Conservation (phyloP, 2,888 invertebrate species). For the Diarsia brunnea region DNA sequence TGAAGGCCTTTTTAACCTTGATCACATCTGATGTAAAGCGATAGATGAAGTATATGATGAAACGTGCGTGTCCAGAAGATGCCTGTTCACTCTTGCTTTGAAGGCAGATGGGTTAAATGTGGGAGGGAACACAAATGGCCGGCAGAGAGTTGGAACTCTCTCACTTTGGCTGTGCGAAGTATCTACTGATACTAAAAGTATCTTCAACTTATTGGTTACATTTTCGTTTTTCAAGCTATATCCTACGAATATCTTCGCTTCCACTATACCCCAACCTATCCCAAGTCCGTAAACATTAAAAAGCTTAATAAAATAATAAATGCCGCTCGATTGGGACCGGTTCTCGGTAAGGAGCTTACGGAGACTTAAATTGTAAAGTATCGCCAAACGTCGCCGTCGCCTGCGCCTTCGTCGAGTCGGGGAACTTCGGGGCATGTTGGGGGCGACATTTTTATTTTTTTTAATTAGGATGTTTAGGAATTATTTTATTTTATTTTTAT, state of each 20-base stretch:
- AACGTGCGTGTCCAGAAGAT: too few relatives aligned
- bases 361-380: constrained; percentile 75
- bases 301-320: constrained; percentile 81
- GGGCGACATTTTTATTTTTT: constrained; percentile 55
- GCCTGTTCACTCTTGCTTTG: too few relatives aligned
- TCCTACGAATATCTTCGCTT: constrained; percentile 18
- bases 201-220: too few relatives aligned
- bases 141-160: too few relatives aligned
- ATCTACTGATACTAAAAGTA: too few relatives aligned
- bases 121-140: too few relatives aligned
- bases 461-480: constrained; percentile 42
- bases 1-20: too few relatives aligned
- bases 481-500: constrained; percentile 43
- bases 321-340: constrained; percentile 71
- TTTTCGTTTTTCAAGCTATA: not conserved
- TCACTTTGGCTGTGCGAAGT: too few relatives aligned
- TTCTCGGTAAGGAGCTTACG: constrained; percentile 77
- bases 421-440: constrained; percentile 14
- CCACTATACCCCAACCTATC: constrained; percentile 18
- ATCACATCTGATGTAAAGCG: too few relatives aligned
- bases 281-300: constrained; percentile 71
- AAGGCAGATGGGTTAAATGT: too few relatives aligned
- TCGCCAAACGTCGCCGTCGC: constrained; percentile 60
- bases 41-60: too few relatives aligned
- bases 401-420: constrained; percentile 14